These are phyloP conservation scores for Carlito syrichta DNA, from an alignment of 2,113 vertebrate species.

Conservation along the genomic window DNA sequence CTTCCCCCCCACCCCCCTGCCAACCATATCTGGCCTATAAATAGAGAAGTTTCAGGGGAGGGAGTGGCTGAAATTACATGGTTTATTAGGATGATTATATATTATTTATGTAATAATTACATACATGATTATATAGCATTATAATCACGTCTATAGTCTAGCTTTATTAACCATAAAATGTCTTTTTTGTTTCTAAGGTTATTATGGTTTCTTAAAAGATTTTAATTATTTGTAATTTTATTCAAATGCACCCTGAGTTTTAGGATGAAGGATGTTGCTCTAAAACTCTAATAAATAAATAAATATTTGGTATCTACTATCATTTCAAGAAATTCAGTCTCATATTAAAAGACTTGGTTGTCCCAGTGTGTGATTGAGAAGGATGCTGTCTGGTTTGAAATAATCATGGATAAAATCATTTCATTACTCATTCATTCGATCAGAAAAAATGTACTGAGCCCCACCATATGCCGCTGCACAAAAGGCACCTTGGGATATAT, in stretches of 20 bases:
- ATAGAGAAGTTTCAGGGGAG: conserved; percentile 52
- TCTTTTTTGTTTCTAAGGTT: conserved; percentile 62
- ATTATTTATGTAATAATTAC: conserved; percentile 78
- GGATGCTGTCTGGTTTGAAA: background rate
- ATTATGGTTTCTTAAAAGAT: conserved; percentile 56
- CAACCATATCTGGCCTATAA: conserved; percentile 51
- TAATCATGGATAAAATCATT: background rate
- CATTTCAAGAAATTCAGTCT: conserved; percentile 36
- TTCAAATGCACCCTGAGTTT: conserved; percentile 69
- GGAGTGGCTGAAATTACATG: conserved; percentile 58
- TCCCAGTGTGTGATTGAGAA: background rate
- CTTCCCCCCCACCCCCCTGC: background rate
- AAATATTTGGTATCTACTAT: conserved; percentile 47
- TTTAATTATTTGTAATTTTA: conserved; percentile 78
- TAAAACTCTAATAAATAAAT: conserved; percentile 62
- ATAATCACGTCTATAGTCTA: conserved; percentile 57
- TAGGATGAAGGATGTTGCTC: conserved; percentile 54
- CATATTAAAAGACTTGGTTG: conserved; percentile 14
- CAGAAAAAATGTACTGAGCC: background rate
- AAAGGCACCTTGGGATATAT: background rate
- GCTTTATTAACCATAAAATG: conserved; percentile 74
- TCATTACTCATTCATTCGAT: background rate
- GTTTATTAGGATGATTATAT: conserved; percentile 75
- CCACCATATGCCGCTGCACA: background rate
- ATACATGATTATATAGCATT: conserved; percentile 63